A percentile compares a stretch with the other conserved stretches of the same genome.
Conservation (phyloP, 2,888 invertebrate species). For the Microctonus brassicae region DNA sequence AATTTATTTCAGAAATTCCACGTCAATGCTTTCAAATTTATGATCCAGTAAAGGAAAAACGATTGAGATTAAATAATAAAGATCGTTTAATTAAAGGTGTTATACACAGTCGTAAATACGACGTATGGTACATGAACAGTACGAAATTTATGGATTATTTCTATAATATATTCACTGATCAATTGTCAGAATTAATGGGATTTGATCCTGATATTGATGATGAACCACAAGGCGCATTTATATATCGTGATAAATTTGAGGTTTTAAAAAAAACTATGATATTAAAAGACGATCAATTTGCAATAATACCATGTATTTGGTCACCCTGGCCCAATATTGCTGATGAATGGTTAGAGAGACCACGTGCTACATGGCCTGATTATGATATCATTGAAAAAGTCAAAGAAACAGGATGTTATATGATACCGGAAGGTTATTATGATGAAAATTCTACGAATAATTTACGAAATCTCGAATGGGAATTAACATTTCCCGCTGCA, state of each 20-base stretch:
- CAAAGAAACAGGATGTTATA: constrained; percentile 77
- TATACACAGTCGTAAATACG: constrained; percentile 54
- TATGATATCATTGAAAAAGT: constrained; percentile 77
- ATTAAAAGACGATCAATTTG: constrained; percentile 70
- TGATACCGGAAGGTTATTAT: constrained; percentile 80
- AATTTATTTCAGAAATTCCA: constrained; percentile 50
- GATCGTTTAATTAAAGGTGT: constrained; percentile 56
- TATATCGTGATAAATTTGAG: constrained; percentile 74
- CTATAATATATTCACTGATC: constrained; percentile 75
- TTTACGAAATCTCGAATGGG: constrained; percentile 82
- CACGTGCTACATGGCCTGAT: constrained; percentile 79
- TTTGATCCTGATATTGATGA: constrained; percentile 65
- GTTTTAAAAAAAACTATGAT: constrained; percentile 60
- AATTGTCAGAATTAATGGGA: constrained; percentile 74
- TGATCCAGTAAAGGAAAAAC: constrained; percentile 50
- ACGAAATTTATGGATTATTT: constrained; percentile 79
- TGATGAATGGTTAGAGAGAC: constrained; percentile 77
- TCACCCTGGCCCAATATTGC: constrained; percentile 82
- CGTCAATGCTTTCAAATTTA: constrained; percentile 60
- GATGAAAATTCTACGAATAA: constrained; percentile 68
- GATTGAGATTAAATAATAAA: constrained; percentile 51
- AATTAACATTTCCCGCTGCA: constrained; percentile 81
- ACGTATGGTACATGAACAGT: constrained; percentile 73
- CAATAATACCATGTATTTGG: constrained; percentile 80
- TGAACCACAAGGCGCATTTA: constrained; percentile 76